Evolutionary conservation across 2,888 invertebrate genomes (phyloP).

Genomic region (Trachelus troglodyta): DNA sequence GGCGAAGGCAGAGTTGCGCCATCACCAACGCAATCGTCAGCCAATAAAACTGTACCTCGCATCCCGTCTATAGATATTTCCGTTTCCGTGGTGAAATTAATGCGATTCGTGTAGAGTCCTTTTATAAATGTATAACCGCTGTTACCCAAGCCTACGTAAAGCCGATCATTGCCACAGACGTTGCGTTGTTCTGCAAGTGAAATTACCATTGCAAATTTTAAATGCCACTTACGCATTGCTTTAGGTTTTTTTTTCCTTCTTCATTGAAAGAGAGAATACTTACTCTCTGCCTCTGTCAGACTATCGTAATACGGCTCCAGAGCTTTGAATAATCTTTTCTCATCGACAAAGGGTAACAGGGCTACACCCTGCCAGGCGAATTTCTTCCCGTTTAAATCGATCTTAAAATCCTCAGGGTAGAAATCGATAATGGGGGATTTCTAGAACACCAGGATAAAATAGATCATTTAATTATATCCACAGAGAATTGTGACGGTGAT

Average conservation of each 20-base stretch:
- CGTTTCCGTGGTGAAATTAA: constrained; percentile 68
- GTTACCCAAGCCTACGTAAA: constrained; percentile 85
- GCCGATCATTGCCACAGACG: constrained; percentile 86
- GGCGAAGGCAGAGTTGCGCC: constrained; percentile 79
- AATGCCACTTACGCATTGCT: neutral
- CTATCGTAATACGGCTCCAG: constrained; percentile 82
- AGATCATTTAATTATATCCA: constrained; percentile 4
- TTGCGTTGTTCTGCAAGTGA: constrained; percentile 77
- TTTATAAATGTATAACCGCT: constrained; percentile 77
- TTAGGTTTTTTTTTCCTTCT: neutral
- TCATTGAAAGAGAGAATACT: constrained; percentile 42
- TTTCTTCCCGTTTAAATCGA: constrained; percentile 98
- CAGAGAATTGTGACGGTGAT: neutral
- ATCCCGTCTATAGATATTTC: constrained; percentile 83
- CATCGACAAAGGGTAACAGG: constrained; percentile 97
- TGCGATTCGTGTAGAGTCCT: constrained; percentile 75
- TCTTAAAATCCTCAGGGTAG: constrained; percentile 97
- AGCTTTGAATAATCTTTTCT: constrained; percentile 86
- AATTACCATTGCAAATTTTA: constrained; percentile 15
- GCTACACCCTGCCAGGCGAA: constrained; percentile 99
- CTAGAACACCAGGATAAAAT: constrained; percentile 63
- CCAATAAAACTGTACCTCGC: constrained; percentile 81
- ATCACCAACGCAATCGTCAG: constrained; percentile 76
- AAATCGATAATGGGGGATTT: constrained; percentile 97
- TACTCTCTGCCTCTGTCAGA: constrained; percentile 86